Percentiles rank a stretch among this genome's conserved stretches.
Conservation (phyloP, 2,113 vertebrate genomes). For the Larimichthys polyactis region DNA sequence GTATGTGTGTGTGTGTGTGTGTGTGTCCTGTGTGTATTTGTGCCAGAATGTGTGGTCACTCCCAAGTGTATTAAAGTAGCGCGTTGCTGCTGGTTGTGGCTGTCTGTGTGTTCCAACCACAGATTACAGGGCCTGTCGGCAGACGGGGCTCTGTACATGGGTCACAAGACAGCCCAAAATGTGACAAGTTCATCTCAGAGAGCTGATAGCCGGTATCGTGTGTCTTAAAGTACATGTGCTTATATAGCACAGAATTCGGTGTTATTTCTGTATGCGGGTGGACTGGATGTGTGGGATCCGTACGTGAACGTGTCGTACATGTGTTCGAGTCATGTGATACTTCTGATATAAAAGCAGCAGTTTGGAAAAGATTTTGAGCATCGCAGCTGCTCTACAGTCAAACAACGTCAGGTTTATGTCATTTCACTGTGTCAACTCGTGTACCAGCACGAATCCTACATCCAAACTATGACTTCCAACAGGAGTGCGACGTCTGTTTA, state of each 20-base stretch:
- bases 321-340: constrained; percentile 37
- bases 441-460: background rate
- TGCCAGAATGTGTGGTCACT: constrained; percentile 62
- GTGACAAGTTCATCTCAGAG: constrained; percentile 74
- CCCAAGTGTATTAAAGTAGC: constrained; percentile 73
- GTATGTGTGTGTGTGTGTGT: background rate
- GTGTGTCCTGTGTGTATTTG: constrained; percentile 52
- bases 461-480: background rate
- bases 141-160: constrained; percentile 63
- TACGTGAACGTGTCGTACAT: constrained; percentile 43
- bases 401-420: background rate
- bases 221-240: constrained; percentile 59
- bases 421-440: background rate
- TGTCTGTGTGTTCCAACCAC: constrained; percentile 70
- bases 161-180: constrained; percentile 72
- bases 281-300: constrained; percentile 46
- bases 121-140: constrained; percentile 75
- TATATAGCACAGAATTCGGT: constrained; percentile 59
- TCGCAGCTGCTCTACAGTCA: background rate
- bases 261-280: constrained; percentile 67
- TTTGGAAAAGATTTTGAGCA: background rate
- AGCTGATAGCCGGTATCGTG: constrained; percentile 60
- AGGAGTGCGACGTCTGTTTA: background rate
- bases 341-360: background rate
- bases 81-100: constrained; percentile 63